These are phyloP conservation scores for Chymomyza fuscimana DNA, from an alignment of 2,888 invertebrate genomes.

Conservation along the genomic window DNA sequence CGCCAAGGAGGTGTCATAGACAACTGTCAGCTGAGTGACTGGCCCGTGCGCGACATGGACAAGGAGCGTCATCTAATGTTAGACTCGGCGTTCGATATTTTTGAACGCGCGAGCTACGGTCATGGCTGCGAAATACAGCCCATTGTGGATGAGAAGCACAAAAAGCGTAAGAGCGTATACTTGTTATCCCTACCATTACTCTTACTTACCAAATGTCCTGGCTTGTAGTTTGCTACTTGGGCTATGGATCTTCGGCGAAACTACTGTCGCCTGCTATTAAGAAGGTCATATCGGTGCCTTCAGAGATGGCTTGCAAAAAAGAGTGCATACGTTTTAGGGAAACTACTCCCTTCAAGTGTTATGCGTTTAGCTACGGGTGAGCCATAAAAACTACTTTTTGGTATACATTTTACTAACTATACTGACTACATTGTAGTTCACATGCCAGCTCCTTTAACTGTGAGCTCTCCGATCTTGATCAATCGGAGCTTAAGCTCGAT, in stretches of 20 bases:
- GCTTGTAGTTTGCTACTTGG: constrained; percentile 86
- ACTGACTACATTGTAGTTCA: constrained; percentile 56
- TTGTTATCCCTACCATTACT: not conserved
- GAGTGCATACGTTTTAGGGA: constrained; percentile 83
- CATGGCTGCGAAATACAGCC: constrained; percentile 89
- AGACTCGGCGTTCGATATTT: constrained; percentile 86
- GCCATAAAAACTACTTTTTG: constrained; percentile 17
- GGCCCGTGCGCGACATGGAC: constrained; percentile 85
- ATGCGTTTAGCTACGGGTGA: constrained; percentile 88
- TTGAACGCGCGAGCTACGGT: constrained; percentile 90
- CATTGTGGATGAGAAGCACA: constrained; percentile 79
- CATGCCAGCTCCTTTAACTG: constrained; percentile 83
- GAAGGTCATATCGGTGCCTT: constrained; percentile 84
- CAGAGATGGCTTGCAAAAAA: constrained; percentile 85
- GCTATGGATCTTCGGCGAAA: constrained; percentile 88
- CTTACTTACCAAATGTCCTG: not conserved
- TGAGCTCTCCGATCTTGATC: constrained; percentile 88
- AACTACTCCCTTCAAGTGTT: constrained; percentile 84
- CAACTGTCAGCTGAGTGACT: constrained; percentile 89
- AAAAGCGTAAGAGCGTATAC: constrained; percentile 75
- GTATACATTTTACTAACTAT: not conserved
- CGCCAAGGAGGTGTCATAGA: constrained; percentile 85
- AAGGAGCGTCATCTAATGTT: constrained; percentile 82
- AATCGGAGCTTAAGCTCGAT: constrained; percentile 86
- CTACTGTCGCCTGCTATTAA: constrained; percentile 84